These are phyloP conservation scores for Drosophila ezoana DNA, from an alignment of 2,888 invertebrate genomes.

Conservation along the genomic window DNA sequence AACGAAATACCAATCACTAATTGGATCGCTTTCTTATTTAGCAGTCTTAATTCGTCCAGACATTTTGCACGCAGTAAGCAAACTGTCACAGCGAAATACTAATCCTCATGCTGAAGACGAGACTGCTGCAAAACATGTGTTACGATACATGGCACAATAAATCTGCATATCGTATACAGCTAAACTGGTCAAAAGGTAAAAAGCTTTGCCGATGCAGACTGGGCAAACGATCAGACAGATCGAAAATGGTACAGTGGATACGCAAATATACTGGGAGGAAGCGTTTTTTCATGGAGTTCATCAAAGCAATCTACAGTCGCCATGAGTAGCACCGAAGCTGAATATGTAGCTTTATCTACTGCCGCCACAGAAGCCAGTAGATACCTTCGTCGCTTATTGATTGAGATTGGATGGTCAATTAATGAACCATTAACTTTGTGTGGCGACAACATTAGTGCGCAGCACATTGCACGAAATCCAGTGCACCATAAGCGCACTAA, in stretches of 20 bases:
- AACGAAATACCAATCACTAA: not conserved
- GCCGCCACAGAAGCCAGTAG: too few species aligned
- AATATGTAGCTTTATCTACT: too few species aligned
- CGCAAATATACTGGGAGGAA: constrained; percentile 26
- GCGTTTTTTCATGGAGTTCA: too few species aligned
- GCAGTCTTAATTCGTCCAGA: not conserved
- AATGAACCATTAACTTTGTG: too few species aligned
- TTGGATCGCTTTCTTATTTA: not conserved
- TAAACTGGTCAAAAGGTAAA: constrained; percentile 16
- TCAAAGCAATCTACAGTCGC: too few species aligned
- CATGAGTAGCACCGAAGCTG: too few species aligned
- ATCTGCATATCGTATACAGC: constrained; percentile 21
- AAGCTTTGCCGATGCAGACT: constrained; percentile 49
- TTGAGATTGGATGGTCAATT: too few species aligned
- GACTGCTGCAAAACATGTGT: constrained; percentile 19
- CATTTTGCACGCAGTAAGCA: not conserved
- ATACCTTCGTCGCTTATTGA: too few species aligned
- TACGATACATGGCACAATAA: constrained; percentile 16
- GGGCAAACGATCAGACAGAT: constrained; percentile 32
- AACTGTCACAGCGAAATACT: not conserved
- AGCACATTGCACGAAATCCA: too few species aligned
- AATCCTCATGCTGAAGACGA: constrained; percentile 1
- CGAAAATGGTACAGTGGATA: constrained; percentile 39
- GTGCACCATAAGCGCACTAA: too few species aligned
- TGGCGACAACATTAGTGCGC: too few species aligned